Evolutionary conservation across 2,797 vertebrate genomes (phyloP).

Genomic region (Sebastiscus albofasciatus): DNA sequence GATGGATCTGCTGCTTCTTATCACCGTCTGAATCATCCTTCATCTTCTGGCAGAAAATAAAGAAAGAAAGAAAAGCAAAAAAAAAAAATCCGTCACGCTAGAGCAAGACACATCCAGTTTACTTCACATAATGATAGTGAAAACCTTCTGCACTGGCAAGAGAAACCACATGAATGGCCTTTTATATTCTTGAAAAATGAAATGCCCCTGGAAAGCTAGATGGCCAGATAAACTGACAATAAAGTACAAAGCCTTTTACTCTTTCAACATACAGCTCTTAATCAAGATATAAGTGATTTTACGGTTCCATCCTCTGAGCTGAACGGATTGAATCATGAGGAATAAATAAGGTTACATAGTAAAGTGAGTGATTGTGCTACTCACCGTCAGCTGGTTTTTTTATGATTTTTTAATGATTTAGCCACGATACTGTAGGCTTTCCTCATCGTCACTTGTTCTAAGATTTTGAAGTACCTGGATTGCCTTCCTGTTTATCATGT

Average conservation of each 20-base stretch:
- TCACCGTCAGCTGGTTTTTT: conserved; percentile 90
- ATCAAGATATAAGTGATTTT: conserved; percentile 36
- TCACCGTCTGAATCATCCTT: conserved; percentile 98
- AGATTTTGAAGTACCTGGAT: too few species aligned
- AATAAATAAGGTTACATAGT: conserved; percentile 16
- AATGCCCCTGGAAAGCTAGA: neutral
- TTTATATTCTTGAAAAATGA: conserved; percentile 1
- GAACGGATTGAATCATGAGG: conserved; percentile 25
- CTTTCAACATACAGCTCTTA: conserved; percentile 1
- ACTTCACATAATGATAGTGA: too few species aligned
- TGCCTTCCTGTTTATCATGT: too few species aligned
- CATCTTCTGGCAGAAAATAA: conserved; percentile 87
- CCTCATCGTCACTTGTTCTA: too few species aligned
- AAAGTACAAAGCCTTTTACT: conserved; percentile 5
- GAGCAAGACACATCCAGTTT: neutral
- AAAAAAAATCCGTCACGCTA: neutral
- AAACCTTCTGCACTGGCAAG: neutral
- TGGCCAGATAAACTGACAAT: neutral
- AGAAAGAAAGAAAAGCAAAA: neutral
- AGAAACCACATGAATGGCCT: neutral
- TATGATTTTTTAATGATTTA: too few species aligned
- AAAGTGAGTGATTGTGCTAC: conserved; percentile 49
- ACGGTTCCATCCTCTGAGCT: conserved; percentile 4
- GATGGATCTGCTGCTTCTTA: conserved; percentile 96
- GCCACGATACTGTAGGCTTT: too few species aligned